phyloP scores from a whole-genome alignment of 2,797 vertebrate species.

The Siniperca scherzeri region DNA sequence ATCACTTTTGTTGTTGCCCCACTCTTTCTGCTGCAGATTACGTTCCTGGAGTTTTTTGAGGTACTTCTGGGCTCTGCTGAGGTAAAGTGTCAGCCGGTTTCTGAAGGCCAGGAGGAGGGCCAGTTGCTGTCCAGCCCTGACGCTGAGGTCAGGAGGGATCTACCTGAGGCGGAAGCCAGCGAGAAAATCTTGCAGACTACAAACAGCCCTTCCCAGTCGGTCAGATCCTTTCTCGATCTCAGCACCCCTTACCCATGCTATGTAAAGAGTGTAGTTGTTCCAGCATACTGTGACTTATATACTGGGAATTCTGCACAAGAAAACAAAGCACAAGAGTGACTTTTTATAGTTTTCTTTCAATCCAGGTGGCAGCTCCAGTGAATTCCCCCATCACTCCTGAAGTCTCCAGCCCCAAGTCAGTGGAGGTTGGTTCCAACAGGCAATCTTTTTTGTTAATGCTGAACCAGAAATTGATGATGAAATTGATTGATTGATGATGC shows the following conservation, averaged over 20 bases:
- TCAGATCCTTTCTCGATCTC: conserved; percentile 41
- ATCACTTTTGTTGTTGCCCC: neutral
- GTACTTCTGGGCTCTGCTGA: conserved; percentile 89
- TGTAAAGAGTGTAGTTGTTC: neutral
- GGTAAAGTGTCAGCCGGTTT: conserved; percentile 69
- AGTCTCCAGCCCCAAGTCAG: conserved; percentile 23
- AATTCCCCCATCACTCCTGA: conserved; percentile 25
- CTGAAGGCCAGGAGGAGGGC: conserved; percentile 3
- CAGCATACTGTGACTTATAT: neutral
- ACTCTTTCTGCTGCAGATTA: conserved; percentile 83
- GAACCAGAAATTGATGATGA: neutral
- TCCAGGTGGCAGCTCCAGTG: conserved; percentile 19
- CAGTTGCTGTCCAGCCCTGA: neutral
- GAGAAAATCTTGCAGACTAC: conserved; percentile 1
- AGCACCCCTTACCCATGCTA: neutral
- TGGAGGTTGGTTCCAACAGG: conserved; percentile 30
- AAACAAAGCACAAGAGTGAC: neutral
- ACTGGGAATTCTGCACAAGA: neutral
- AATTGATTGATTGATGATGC: too few species aligned
- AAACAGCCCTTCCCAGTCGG: conserved; percentile 35
- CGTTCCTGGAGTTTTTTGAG: conserved; percentile 96
- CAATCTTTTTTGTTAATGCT: neutral
- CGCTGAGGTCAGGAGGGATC: neutral
- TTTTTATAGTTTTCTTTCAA: neutral
- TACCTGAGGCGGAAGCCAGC: neutral